Conservation (phyloP, 2,113 vertebrate genomes). For the Emydura subglobosa region DNA sequence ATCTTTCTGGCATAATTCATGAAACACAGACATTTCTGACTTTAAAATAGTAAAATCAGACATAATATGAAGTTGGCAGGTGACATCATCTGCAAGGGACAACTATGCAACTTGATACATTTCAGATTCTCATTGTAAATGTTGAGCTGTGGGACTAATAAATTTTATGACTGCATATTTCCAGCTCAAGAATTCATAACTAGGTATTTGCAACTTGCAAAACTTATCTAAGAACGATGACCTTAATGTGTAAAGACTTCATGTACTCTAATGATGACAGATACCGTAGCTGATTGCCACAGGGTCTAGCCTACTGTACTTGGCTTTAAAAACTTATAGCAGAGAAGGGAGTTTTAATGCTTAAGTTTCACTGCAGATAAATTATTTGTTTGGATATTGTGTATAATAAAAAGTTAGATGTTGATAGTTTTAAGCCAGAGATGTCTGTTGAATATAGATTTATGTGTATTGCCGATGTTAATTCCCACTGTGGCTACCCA, state of each 20-base stretch:
- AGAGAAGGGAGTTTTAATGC: not conserved
- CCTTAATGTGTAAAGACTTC: constrained; percentile 26
- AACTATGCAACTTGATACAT: constrained; percentile 12
- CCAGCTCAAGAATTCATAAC: constrained; percentile 59
- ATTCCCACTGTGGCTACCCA: not conserved
- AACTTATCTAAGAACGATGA: constrained; percentile 51
- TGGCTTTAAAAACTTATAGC: not conserved
- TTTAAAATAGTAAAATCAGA: not conserved
- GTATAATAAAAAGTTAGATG: not conserved
- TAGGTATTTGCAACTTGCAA: constrained; percentile 44
- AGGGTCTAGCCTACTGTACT: not conserved
- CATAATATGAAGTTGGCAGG: not conserved
- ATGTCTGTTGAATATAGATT: rapidly evolving
- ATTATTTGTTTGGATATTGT: not conserved
- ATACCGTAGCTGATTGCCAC: not conserved
- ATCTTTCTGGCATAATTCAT: not conserved
- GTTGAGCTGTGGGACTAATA: constrained; percentile 25
- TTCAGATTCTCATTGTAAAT: constrained; percentile 21
- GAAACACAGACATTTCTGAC: not conserved
- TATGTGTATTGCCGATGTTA: not conserved
- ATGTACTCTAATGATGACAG: not conserved
- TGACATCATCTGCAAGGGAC: not conserved
- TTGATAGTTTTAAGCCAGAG: not conserved
- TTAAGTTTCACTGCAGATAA: not conserved
- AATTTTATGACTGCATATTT: constrained; percentile 48